Evolutionary conservation across 2,113 vertebrate genomes (phyloP).

Genomic region (Centropristis striata): DNA sequence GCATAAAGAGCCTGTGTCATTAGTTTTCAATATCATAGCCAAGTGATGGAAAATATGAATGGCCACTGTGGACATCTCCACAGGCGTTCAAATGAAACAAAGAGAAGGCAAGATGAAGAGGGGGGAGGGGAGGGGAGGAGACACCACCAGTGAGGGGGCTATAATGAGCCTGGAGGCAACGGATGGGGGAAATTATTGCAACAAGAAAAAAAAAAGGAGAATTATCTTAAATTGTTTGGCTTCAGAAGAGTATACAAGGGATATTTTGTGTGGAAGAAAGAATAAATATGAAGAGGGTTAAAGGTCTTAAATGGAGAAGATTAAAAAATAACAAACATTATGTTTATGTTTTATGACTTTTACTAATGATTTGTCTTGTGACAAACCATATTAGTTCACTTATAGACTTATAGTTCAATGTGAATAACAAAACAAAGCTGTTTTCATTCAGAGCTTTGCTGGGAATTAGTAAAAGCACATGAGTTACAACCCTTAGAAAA

Average conservation of each 20-base stretch:
- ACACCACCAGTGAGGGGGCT: constrained; percentile 27
- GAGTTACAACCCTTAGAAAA: constrained; percentile 16
- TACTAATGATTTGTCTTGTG: not conserved
- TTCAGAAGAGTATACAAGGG: not conserved
- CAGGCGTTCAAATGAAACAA: constrained; percentile 64
- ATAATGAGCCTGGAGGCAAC: constrained; percentile 57
- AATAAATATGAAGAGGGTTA: not conserved
- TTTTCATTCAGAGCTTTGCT: not conserved
- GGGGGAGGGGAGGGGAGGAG: constrained; percentile 32
- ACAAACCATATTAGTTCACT: not conserved
- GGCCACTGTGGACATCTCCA: constrained; percentile 55
- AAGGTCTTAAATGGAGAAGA: not conserved
- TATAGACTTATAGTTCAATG: not conserved
- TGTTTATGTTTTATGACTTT: constrained; percentile 9
- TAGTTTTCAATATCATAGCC: constrained; percentile 74
- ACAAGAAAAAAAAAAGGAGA: not conserved
- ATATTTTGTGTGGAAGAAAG: not conserved
- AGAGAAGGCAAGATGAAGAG: constrained; percentile 41
- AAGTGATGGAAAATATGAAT: constrained; percentile 67
- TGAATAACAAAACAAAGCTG: constrained; percentile 3
- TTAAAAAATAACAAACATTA: not conserved
- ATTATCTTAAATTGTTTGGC: not conserved
- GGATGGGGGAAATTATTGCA: constrained; percentile 19
- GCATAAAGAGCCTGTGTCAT: constrained; percentile 61
- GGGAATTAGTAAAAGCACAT: constrained; percentile 3